Conservation (phyloP, 2,888 invertebrate species). For the Hirudinaria manillensis region DNA sequence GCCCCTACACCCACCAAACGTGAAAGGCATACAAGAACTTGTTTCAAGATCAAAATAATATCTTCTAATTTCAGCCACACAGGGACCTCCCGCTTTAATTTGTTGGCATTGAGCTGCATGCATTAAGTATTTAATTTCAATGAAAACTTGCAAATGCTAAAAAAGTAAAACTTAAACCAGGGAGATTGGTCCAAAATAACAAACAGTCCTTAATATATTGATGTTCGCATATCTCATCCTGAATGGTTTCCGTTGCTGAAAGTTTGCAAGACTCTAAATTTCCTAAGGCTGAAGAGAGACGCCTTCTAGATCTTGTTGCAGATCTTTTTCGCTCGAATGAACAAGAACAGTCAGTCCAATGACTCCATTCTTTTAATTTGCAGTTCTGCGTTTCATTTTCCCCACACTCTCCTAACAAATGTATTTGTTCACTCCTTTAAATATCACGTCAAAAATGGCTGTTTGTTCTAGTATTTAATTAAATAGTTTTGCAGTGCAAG, state of each 20-base stretch:
- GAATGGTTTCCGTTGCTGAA: background rate
- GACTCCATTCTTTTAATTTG: background rate
- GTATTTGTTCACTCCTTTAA: too few species aligned
- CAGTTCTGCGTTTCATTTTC: background rate
- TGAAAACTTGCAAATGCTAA: background rate
- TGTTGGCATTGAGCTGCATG: background rate
- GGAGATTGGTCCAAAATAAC: background rate
- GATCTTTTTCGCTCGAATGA: background rate
- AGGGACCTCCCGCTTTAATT: background rate
- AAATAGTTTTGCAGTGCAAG: too few species aligned
- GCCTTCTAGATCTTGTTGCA: background rate
- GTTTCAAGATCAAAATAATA: constrained; percentile 53
- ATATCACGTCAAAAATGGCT: too few species aligned
- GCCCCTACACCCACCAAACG: constrained; percentile 39
- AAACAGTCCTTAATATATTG: constrained; percentile 1
- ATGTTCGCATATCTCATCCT: background rate
- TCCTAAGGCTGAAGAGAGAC: background rate
- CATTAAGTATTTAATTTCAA: background rate
- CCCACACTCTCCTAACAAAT: too few species aligned
- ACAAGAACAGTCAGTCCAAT: constrained; percentile 1
- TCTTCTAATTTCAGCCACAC: background rate
- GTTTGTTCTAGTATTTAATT: too few species aligned
- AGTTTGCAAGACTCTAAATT: background rate
- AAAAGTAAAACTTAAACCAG: background rate
- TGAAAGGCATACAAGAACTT: constrained; percentile 59